Evolutionary conservation across 2,888 invertebrate species (phyloP).

Genomic region (Pristionchus maxplancki): DNA sequence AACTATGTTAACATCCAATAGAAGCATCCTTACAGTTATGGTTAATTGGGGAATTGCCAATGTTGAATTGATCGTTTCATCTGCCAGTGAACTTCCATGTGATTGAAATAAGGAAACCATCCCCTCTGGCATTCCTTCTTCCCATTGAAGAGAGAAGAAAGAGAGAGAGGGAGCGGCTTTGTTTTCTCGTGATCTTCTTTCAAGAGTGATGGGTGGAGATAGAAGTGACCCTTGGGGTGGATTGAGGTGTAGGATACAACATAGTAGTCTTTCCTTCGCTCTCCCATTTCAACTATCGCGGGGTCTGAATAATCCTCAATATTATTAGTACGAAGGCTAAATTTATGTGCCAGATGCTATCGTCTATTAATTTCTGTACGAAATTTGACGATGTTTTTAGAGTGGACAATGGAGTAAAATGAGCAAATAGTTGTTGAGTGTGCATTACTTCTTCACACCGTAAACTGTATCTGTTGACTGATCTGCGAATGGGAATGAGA

Average conservation of each 20-base stretch:
- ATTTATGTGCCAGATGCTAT: neutral
- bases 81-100: neutral
- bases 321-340: neutral
- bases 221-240: neutral
- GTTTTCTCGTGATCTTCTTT: slow-evolving; percentile 2
- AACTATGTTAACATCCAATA: no score
- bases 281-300: neutral
- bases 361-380: neutral
- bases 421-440: neutral
- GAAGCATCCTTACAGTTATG: no score
- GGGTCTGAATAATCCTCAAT: no score
- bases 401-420: neutral
- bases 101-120: neutral
- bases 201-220: slow-evolving; percentile 50
- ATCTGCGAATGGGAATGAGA: neutral
- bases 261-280: neutral
- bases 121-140: neutral
- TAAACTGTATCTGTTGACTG: neutral
- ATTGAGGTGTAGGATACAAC: neutral
- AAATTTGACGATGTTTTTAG: neutral
- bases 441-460: neutral
- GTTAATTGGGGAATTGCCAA: no score
- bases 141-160: neutral
- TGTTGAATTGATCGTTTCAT: no score
- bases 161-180: slow-evolving; percentile 18